Percentiles rank a stretch among this genome's conserved stretches.
phyloP scores from a whole-genome alignment of 2,113 vertebrate genomes.

The Ictalurus furcatus region DNA sequence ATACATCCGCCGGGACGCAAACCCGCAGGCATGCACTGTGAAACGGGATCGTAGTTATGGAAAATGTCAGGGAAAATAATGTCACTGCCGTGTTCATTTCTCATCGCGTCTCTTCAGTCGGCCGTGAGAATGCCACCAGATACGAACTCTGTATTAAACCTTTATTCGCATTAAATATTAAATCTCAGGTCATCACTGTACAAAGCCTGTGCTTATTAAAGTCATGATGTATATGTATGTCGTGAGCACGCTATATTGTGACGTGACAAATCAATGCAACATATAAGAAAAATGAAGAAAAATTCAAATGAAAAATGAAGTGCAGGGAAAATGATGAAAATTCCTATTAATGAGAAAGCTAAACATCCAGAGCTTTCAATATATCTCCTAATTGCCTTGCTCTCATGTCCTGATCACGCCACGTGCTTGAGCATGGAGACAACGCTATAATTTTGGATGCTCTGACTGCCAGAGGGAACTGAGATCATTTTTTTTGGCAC shows the following conservation, averaged over 20 bases:
- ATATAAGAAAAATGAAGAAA: too few species aligned
- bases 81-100: neutral
- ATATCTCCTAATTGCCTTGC: neutral
- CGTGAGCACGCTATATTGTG: neutral
- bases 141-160: neutral
- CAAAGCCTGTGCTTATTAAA: neutral
- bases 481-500: neutral
- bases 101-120: neutral
- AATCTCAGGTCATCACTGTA: neutral
- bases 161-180: constrained; percentile 17
- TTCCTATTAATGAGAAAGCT: neutral
- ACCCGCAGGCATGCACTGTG: neutral
- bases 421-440: neutral
- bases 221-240: neutral
- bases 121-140: neutral
- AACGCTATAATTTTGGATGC: neutral
- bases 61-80: neutral
- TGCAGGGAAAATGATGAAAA: neutral
- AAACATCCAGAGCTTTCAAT: neutral
- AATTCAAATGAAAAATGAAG: too few species aligned
- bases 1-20: neutral
- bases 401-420: neutral
- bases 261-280: neutral
- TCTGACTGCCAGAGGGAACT: constrained; percentile 4
- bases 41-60: neutral